phyloP scores from a whole-genome alignment of 2,888 invertebrate genomes.

The Phragmatobia fuliginosa region DNA sequence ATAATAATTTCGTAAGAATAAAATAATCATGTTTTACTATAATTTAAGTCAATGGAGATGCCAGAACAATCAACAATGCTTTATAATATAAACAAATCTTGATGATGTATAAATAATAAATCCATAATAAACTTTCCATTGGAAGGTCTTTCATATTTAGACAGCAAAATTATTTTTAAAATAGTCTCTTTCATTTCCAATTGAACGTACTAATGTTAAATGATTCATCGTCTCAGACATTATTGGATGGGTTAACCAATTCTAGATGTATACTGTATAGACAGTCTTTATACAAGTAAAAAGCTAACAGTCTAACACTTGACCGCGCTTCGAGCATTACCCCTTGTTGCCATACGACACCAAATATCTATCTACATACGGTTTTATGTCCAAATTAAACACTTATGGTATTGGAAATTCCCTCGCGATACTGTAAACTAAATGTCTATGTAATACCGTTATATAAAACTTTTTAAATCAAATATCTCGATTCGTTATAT shows the following conservation, averaged over 20 bases:
- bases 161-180: neutral
- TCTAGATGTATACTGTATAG: neutral
- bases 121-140: neutral
- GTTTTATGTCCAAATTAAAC: neutral
- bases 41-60: neutral
- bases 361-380: neutral
- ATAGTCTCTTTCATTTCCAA: neutral
- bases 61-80: neutral
- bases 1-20: neutral
- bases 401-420: conserved; percentile 15
- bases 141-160: neutral
- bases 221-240: neutral
- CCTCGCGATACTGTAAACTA: conserved; percentile 9
- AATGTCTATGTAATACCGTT: conserved; percentile 16
- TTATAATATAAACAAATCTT: neutral
- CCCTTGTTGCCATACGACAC: neutral
- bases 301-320: conserved; percentile 1
- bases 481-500: conserved; percentile 6
- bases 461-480: conserved; percentile 17
- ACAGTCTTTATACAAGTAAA: neutral
- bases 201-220: neutral
- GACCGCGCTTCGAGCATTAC: conserved; percentile 3
- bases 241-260: neutral
- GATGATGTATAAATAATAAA: neutral
- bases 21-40: neutral